These are phyloP conservation scores for Sisyra nigra DNA, from an alignment of 2,888 invertebrate species.

Conservation along the genomic window DNA sequence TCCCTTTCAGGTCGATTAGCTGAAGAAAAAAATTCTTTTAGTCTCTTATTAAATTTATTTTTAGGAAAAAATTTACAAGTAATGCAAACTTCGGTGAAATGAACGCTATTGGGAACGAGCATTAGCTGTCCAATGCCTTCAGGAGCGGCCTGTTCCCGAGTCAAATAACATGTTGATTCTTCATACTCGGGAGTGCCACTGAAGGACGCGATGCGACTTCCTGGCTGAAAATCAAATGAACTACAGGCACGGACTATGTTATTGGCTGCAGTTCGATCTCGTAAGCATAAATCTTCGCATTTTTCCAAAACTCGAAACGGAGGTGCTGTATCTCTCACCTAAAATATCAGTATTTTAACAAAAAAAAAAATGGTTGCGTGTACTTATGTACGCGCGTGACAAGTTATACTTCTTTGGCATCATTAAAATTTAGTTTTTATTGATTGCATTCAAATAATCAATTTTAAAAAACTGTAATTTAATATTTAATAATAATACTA, in stretches of 20 bases:
- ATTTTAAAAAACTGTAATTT: too few relatives aligned
- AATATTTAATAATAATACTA: too few relatives aligned
- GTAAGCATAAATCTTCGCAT: conserved; percentile 71
- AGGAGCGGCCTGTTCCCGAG: conserved; percentile 70
- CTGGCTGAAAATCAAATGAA: conserved; percentile 83
- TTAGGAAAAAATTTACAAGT: conserved; percentile 49
- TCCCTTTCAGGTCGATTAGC: conserved; percentile 76
- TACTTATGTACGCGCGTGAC: too few relatives aligned
- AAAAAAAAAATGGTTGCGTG: too few relatives aligned
- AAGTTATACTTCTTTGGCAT: too few relatives aligned
- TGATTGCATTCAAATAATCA: too few relatives aligned
- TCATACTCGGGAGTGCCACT: conserved; percentile 72
- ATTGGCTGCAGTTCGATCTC: conserved; percentile 60
- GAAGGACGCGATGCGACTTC: conserved; percentile 67
- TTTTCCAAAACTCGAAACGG: conserved; percentile 79
- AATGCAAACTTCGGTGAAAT: conserved; percentile 79
- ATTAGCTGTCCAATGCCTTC: conserved; percentile 82
- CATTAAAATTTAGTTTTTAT: too few relatives aligned
- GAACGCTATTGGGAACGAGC: conserved; percentile 76
- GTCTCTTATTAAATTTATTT: neutral
- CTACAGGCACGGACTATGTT: conserved; percentile 73
- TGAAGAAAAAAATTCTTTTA: conserved; percentile 19
- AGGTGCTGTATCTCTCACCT: conserved; percentile 66
- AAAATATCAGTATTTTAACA: too few relatives aligned
- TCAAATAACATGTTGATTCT: conserved; percentile 74